Evolutionary conservation across 2,797 vertebrate genomes (phyloP).

Genomic region (Acipenser transmontanus): DNA sequence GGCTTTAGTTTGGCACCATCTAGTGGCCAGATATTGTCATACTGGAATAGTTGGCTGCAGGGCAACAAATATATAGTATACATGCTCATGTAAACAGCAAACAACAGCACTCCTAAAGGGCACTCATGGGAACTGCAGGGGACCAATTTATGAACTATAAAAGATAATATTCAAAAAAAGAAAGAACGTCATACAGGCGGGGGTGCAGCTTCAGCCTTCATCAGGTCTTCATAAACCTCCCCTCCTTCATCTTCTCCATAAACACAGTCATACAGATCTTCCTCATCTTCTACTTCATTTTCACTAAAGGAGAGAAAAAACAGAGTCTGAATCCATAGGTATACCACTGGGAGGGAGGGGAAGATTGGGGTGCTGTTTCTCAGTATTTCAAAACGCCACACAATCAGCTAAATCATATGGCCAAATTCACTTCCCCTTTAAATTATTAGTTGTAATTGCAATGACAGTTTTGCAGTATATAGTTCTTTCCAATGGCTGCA

Average conservation of each 20-base stretch:
- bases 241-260: conserved; percentile 92
- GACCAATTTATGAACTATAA: neutral
- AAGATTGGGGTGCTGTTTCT: too few species aligned
- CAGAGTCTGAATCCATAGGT: too few species aligned
- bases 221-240: conserved; percentile 93
- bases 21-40: too few species aligned
- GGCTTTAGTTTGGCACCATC: too few species aligned
- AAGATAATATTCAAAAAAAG: neutral
- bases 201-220: conserved; percentile 82
- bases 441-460: too few species aligned
- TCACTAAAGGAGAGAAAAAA: conserved; percentile 59
- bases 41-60: too few species aligned
- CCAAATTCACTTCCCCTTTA: neutral
- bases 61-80: too few species aligned
- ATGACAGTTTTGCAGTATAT: too few species aligned
- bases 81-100: too few species aligned
- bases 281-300: conserved; percentile 77
- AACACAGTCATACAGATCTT: conserved; percentile 91
- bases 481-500: too few species aligned
- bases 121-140: too few species aligned
- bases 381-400: neutral
- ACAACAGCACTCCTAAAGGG: too few species aligned
- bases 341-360: neutral
- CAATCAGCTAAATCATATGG: neutral
- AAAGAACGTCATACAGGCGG: conserved; percentile 59